Evolutionary conservation across 2,797 vertebrate genomes (phyloP).

Genomic region (Pogonophryne albipinna): DNA sequence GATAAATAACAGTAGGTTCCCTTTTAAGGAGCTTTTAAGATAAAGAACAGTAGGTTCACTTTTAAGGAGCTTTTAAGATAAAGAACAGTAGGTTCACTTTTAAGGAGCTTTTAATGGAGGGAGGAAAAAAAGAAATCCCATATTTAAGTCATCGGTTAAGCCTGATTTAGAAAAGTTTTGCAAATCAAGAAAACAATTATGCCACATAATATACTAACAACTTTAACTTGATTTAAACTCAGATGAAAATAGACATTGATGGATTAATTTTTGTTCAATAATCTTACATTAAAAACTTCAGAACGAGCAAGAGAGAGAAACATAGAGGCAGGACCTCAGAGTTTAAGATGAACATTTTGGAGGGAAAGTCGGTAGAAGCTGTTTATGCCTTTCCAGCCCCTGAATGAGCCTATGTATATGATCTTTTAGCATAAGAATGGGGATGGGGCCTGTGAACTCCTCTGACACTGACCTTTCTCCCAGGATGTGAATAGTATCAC

Average conservation of each 20-base stretch:
- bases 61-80: neutral
- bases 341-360: slow-evolving; percentile 68
- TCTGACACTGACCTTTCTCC: slow-evolving; percentile 91
- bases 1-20: neutral
- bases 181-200: neutral
- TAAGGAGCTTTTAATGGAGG: neutral
- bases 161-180: neutral
- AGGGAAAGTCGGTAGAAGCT: slow-evolving; percentile 75
- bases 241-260: neutral
- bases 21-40: neutral
- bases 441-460: slow-evolving; percentile 91
- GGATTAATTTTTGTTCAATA: neutral
- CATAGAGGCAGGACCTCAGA: neutral
- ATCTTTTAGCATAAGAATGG: slow-evolving; percentile 96
- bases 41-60: neutral
- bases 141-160: neutral
- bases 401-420: slow-evolving; percentile 84
- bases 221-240: neutral
- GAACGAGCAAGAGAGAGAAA: slow-evolving; percentile 8
- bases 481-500: slow-evolving; percentile 90
- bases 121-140: neutral
- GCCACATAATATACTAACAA: too few species aligned
- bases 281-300: slow-evolving; percentile 16
- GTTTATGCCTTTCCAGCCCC: slow-evolving; percentile 87
- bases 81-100: neutral